phyloP scores from a whole-genome alignment of 2,113 vertebrate genomes.

The Gallinago media region DNA sequence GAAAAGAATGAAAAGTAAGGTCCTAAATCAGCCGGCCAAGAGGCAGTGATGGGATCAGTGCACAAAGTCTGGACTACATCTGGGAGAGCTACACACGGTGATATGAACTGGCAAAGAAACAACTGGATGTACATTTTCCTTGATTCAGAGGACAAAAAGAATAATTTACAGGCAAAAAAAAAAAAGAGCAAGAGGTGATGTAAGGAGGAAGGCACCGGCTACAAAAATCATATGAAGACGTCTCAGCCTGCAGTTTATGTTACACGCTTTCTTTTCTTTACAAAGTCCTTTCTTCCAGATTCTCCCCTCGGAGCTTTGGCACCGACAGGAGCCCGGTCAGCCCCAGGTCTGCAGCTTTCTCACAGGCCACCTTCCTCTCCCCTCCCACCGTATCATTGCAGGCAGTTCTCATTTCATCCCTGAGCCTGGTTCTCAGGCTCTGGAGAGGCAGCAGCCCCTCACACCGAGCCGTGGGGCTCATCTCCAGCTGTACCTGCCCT shows the following conservation, averaged over 20 bases:
- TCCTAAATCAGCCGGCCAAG: background rate
- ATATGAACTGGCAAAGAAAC: background rate
- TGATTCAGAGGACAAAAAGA: background rate
- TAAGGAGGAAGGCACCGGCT: background rate
- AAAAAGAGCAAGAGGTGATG: background rate
- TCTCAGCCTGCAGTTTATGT: background rate
- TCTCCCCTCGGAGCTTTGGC: background rate
- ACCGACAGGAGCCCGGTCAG: fast-evolving
- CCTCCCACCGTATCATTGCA: background rate
- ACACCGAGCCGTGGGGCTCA: background rate
- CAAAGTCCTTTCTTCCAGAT: background rate
- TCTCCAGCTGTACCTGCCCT: background rate
- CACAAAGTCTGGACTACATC: background rate
- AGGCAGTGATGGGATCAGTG: background rate
- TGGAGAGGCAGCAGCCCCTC: background rate
- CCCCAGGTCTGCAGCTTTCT: background rate
- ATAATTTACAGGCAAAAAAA: background rate
- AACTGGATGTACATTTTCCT: background rate
- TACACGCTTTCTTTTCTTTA: background rate
- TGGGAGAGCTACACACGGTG: background rate
- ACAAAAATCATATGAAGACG: background rate
- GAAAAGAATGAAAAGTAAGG: background rate
- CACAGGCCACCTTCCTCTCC: background rate
- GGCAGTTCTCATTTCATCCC: background rate
- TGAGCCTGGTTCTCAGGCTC: background rate